Conservation (phyloP, 2,797 vertebrate species). For the Lycodopsis pacificus region DNA sequence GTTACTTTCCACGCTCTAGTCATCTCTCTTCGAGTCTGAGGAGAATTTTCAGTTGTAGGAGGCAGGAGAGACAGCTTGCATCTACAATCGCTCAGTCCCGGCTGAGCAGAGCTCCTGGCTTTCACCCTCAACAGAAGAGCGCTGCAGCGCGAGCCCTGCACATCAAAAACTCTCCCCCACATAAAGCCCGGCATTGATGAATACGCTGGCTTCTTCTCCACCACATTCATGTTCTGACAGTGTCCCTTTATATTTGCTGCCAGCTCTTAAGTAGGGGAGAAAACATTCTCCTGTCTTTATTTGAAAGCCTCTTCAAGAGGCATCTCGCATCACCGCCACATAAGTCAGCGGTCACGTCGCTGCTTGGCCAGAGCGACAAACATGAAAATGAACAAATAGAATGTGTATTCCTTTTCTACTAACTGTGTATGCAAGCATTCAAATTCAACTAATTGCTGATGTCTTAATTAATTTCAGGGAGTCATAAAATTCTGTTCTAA, state of each 20-base stretch:
- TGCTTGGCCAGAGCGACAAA: slow-evolving; percentile 38
- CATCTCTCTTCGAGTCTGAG: slow-evolving; percentile 22
- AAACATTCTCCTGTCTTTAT: slow-evolving; percentile 82
- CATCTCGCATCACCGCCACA: slow-evolving; percentile 72
- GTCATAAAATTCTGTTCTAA: neutral
- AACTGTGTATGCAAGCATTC: neutral
- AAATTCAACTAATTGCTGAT: neutral
- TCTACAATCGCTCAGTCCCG: slow-evolving; percentile 68
- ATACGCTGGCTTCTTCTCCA: slow-evolving; percentile 76
- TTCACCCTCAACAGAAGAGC: slow-evolving; percentile 66
- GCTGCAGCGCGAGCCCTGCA: slow-evolving; percentile 65
- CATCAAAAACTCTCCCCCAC: slow-evolving; percentile 79
- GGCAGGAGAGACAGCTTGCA: slow-evolving; percentile 65
- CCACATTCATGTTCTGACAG: slow-evolving; percentile 82
- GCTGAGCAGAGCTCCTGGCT: slow-evolving; percentile 79
- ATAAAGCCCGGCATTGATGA: slow-evolving; percentile 84
- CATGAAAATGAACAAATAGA: slow-evolving; percentile 22
- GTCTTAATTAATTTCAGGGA: neutral
- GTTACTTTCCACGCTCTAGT: slow-evolving; percentile 26
- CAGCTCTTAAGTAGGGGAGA: slow-evolving; percentile 79
- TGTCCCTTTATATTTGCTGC: slow-evolving; percentile 82
- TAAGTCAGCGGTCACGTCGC: slow-evolving; percentile 66
- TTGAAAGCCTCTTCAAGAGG: slow-evolving; percentile 80
- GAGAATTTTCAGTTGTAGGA: slow-evolving; percentile 49
- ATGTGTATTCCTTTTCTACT: slow-evolving; percentile 6